Conservation (phyloP, 2,113 vertebrate genomes). For the Lynx canadensis region DNA sequence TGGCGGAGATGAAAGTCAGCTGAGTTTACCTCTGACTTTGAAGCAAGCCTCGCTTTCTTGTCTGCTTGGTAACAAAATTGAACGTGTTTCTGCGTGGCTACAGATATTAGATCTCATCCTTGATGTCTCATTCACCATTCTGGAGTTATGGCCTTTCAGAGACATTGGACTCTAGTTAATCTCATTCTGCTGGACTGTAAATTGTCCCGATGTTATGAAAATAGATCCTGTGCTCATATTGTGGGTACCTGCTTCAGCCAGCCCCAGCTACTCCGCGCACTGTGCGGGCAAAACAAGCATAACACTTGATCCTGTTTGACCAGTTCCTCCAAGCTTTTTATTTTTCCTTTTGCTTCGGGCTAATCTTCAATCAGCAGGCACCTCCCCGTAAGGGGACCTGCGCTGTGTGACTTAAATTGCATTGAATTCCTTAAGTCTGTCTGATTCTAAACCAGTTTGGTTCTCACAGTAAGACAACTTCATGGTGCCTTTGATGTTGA, state of each 20-base stretch:
- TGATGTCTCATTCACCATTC: neutral
- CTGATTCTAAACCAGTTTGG: neutral
- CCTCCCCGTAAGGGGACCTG: neutral
- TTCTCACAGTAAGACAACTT: neutral
- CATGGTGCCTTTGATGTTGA: accelerated
- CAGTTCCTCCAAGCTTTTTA: constrained; percentile 67
- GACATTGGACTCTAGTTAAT: neutral
- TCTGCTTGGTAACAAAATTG: neutral
- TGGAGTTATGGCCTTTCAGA: neutral
- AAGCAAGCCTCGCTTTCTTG: neutral
- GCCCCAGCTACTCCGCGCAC: neutral
- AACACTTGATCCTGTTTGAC: constrained; percentile 61
- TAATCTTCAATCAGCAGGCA: constrained; percentile 69
- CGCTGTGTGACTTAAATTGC: neutral
- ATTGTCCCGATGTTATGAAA: neutral
- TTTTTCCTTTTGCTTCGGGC: constrained; percentile 34
- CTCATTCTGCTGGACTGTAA: neutral
- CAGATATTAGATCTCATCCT: neutral
- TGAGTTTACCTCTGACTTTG: neutral
- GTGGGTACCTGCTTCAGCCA: neutral
- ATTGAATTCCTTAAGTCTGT: neutral
- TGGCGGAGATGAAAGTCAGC: neutral
- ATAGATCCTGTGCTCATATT: accelerated
- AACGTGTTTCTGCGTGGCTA: neutral
- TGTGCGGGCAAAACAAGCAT: neutral